These are phyloP conservation scores for Emys orbicularis DNA, from an alignment of 2,797 vertebrate species.

Conservation along the genomic window DNA sequence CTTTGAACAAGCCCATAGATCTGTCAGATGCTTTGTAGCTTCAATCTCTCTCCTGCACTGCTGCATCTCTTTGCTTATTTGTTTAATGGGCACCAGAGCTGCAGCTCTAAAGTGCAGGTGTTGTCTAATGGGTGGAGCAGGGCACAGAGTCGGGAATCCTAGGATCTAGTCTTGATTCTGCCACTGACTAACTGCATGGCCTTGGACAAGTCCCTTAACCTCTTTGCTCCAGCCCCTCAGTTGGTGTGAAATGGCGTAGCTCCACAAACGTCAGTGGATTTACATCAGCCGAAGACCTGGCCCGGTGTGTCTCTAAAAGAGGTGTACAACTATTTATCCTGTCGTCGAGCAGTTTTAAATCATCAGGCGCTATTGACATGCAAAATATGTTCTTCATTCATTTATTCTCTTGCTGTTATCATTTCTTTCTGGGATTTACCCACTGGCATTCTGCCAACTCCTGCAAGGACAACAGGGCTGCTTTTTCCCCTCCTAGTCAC, in stretches of 20 bases:
- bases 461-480: background rate
- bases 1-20: background rate
- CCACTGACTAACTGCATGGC: background rate
- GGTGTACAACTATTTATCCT: too few species aligned
- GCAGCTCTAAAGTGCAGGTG: background rate
- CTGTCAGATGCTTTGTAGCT: background rate
- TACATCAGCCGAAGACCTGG: background rate
- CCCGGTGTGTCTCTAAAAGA: background rate
- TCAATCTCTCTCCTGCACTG: background rate
- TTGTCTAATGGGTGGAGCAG: background rate
- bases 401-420: fast-evolving
- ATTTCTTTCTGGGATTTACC: background rate
- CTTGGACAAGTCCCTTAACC: background rate
- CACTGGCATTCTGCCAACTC: fast-evolving
- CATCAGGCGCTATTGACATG: background rate
- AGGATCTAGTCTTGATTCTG: background rate
- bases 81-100: background rate
- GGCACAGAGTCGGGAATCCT: background rate
- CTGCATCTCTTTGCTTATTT: background rate
- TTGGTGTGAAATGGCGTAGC: background rate
- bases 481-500: background rate
- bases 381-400: background rate
- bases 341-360: background rate
- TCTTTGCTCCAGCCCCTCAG: background rate
- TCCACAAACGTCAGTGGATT: background rate